Base-by-base conservation (phyloP, 1,140 invertebrate species). In the Papilio helenus region DNA sequence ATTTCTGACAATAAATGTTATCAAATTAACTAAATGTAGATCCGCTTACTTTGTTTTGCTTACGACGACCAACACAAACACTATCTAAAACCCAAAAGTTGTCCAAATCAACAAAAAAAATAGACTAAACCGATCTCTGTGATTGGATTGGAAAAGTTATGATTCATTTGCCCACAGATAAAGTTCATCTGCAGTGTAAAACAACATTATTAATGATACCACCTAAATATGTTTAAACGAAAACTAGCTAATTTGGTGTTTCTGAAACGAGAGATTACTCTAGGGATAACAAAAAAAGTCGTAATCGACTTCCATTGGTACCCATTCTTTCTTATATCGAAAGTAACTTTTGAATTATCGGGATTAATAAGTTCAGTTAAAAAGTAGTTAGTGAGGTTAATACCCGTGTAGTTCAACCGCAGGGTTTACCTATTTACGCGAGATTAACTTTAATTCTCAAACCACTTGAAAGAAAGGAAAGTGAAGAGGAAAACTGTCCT, bases 91-190 rank as follows among this genome's bases (percentile, higher is more conserved):
- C 18, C 34, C 34, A 34, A 29, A 29, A 29, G 1, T 49, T 14
- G 14, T 1, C 46, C 46, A 49, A 51, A 51, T n/a, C 49, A 46
- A 1, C 49, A 51, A 18, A 18, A 51, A n/a, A 51, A 51, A 16
- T 18, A 51, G 16, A 18, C 4, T 18, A 51, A 51, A 18, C 5
- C 14, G 49, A 18, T 0, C 46, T 49, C 16, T 55, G n/a, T 55
- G 51, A 20, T 55, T n/a, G 18, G 51, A 20, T 12, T 46, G 12
- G 14, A 14, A 16, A 46, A 3, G 51, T 55, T 49, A 61, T 61
- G 58, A 61, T 61, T 61, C 58, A 61, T 26, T 34, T 68, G 26
- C 14, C 61, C 61, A 68, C 23, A 68, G 61, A 68, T 68, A 68
- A 61, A 61, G 51, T 55, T 18, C 18, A 55, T n/a, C 51, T 55